Evolutionary conservation across 2,113 vertebrate species (phyloP), one percentile per base, ranked within the genome.

Genomic region (Mormyrus iriodes): DNA sequence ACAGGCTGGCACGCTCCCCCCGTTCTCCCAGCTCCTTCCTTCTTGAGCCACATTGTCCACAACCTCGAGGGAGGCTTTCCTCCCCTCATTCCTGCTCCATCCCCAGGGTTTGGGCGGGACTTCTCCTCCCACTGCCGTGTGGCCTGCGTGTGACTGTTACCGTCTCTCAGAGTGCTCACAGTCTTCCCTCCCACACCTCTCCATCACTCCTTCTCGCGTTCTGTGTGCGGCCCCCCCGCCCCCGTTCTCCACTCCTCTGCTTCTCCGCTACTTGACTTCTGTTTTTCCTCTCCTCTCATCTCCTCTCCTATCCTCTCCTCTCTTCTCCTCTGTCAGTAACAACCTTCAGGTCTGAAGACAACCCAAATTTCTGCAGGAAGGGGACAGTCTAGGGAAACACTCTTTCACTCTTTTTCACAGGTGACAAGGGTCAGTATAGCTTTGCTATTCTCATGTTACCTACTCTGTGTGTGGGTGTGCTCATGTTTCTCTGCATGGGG

Each of bases 61-160:
- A 1, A 31, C 61, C 61, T 69, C 61, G 24, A 44, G 51, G 52
- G 76, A 44, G 76, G 51, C n/a, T 79, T 73, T 65, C 44, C 84
- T 86, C 58, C 84, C 31, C 44, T 51, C 10, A 55, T 51, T 85
- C 3, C 42, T n/a, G 31, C 48, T 88, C 88, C 6, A 4, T 73
- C 85, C 91, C 90, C 92, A 91, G 88, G 48, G 31, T 51, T 86
- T 92, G 85, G 84, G 88, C 21, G 13, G 0, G 89, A 92, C 35
- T 91, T 88, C 95, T 93, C 95, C 96, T 91, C 96, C 96, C 94
- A 95, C 94, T 95, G 94, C 90, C 94, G 95, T 95, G 95, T 95
- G 93, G 94, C 17, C 87, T 27, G 92, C 3, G 88, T 0, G 42
- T 49, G 94, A 89, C 92, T 94, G 95, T 92, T 48, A 42, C 53